Evolutionary conservation across 2,888 invertebrate species (phyloP).

Genomic region (Furcula furcula): DNA sequence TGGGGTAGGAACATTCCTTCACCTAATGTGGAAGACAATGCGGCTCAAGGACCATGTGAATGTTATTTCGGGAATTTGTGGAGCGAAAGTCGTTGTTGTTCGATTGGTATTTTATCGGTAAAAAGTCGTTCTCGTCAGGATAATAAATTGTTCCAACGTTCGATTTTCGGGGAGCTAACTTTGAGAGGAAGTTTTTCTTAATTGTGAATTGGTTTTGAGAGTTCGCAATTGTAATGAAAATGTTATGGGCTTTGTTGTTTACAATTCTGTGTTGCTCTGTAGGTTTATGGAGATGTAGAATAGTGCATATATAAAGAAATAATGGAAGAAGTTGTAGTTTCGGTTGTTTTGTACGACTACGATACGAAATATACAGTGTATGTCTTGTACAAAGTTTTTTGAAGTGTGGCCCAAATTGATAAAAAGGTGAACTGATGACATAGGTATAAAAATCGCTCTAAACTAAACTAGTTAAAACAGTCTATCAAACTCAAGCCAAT

Average conservation of each 20-base stretch:
- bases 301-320: too few relatives aligned
- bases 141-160: constrained; percentile 13
- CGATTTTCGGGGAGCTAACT: neutral
- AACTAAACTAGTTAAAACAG: neutral
- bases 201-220: neutral
- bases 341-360: too few relatives aligned
- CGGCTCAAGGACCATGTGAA: constrained; percentile 54
- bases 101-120: constrained; percentile 21
- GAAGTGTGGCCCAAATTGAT: too few relatives aligned
- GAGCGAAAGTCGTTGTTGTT: constrained; percentile 10
- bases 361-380: too few relatives aligned
- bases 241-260: too few relatives aligned
- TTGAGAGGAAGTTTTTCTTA: neutral
- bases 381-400: too few relatives aligned
- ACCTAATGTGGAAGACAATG: constrained; percentile 79
- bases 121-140: constrained; percentile 24
- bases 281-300: too few relatives aligned
- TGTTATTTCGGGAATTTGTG: constrained; percentile 46
- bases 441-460: too few relatives aligned
- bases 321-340: too few relatives aligned
- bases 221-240: too few relatives aligned
- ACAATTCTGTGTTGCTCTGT: too few relatives aligned
- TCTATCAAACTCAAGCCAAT: neutral
- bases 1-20: constrained; percentile 57
- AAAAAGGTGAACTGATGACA: too few relatives aligned